These are phyloP conservation scores for Cotesia congregata DNA, from an alignment of 2,888 invertebrate genomes.

Conservation along the genomic window DNA sequence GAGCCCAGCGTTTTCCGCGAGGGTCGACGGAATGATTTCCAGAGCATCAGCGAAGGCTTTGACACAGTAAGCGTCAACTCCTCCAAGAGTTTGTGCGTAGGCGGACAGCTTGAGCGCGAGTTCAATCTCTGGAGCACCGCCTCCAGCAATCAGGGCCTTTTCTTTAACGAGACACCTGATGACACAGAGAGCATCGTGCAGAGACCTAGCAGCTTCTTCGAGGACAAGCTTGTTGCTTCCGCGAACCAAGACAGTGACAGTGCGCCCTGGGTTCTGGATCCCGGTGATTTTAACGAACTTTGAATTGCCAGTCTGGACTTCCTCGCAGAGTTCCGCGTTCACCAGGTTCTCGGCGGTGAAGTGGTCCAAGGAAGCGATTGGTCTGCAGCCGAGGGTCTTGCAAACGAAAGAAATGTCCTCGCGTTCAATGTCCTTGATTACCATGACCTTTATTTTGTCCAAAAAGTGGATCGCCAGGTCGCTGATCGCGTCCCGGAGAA, in stretches of 20 bases:
- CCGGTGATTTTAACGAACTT: constrained; percentile 95
- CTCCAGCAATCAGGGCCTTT: constrained; percentile 92
- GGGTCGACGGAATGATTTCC: constrained; percentile 92
- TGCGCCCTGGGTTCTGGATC: constrained; percentile 88
- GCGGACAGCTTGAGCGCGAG: constrained; percentile 87
- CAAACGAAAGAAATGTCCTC: constrained; percentile 99
- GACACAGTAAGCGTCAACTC: constrained; percentile 96
- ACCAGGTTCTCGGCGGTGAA: constrained; percentile 94
- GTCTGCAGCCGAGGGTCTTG: constrained; percentile 93
- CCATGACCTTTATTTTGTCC: constrained; percentile 99
- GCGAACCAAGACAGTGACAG: constrained; percentile 92
- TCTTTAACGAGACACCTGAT: constrained; percentile 97
- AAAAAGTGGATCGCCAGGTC: constrained; percentile 98
- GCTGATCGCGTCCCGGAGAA: constrained; percentile 92
- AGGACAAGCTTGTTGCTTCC: constrained; percentile 88
- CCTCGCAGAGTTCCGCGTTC: constrained; percentile 94
- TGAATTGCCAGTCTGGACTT: constrained; percentile 88
- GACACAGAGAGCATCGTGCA: constrained; percentile 90
- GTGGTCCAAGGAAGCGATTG: constrained; percentile 98
- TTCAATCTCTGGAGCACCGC: constrained; percentile 98
- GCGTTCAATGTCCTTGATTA: constrained; percentile 97
- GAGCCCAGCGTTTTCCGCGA: constrained; percentile 93
- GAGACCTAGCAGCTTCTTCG: constrained; percentile 84
- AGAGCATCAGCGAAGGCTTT: constrained; percentile 96
- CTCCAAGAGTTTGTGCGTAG: constrained; percentile 86